A percentile compares a stretch with the other conserved stretches of the same genome.
These are phyloP conservation scores for Platynereis dumerilii DNA, from an alignment of 2,888 invertebrate genomes.

Conservation along the genomic window DNA sequence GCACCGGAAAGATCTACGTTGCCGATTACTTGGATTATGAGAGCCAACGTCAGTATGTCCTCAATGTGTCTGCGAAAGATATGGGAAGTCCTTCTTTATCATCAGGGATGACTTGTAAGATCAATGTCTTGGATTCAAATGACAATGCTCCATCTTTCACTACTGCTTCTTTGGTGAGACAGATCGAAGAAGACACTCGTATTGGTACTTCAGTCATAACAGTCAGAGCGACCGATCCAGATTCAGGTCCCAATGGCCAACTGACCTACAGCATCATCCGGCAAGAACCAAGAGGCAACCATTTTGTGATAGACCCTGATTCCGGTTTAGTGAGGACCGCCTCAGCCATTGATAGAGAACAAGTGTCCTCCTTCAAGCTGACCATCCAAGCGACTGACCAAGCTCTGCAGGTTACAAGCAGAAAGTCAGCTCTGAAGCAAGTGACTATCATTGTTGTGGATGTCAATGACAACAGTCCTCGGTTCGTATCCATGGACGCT, in stretches of 20 bases:
- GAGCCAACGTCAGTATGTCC: slow-evolving; percentile 77
- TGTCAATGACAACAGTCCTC: slow-evolving; percentile 29
- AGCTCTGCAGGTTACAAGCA: slow-evolving; percentile 75
- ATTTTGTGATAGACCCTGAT: slow-evolving; percentile 76
- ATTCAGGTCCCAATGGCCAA: slow-evolving; percentile 84
- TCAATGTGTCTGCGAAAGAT: slow-evolving; percentile 84
- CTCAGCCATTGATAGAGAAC: slow-evolving; percentile 87
- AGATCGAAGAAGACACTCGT: slow-evolving; percentile 84
- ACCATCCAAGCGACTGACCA: slow-evolving; percentile 90
- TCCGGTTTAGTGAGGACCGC: slow-evolving; percentile 90
- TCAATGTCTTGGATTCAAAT: slow-evolving; percentile 89
- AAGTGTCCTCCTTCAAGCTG: slow-evolving; percentile 84
- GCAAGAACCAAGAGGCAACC: slow-evolving; percentile 85
- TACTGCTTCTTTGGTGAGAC: slow-evolving; percentile 84
- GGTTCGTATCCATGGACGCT: slow-evolving; percentile 26
- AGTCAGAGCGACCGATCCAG: slow-evolving; percentile 88
- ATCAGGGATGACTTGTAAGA: slow-evolving; percentile 76
- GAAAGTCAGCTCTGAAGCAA: slow-evolving; percentile 80
- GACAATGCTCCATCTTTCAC: slow-evolving; percentile 91
- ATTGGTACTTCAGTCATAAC: slow-evolving; percentile 81
- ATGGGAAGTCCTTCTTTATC: slow-evolving; percentile 68
- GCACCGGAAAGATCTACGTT: slow-evolving; percentile 89
- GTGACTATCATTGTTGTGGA: slow-evolving; percentile 27
- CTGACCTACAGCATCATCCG: slow-evolving; percentile 81
- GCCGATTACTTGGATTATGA: slow-evolving; percentile 94